phyloP scores from a whole-genome alignment of 2,888 invertebrate species.

The Dasysyrphus albostriatus region DNA sequence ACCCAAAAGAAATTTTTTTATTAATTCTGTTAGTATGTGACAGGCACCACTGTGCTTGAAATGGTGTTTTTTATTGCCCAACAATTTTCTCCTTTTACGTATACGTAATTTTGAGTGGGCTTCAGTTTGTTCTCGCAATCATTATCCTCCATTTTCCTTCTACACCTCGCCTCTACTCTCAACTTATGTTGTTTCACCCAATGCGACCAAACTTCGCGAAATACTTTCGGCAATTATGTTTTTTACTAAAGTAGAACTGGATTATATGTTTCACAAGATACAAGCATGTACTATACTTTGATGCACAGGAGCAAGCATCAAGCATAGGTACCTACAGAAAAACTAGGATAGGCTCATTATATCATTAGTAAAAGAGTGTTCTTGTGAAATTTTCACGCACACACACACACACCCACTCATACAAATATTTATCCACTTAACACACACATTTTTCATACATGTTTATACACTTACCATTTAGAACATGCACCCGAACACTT shows the following conservation, averaged over 20 bases:
- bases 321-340: not conserved
- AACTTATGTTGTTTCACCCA: not conserved
- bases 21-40: not conserved
- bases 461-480: slow-evolving; percentile 88
- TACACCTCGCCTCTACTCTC: not conserved
- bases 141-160: slow-evolving; percentile 3
- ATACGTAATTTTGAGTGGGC: slow-evolving; percentile 27
- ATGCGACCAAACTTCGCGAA: slow-evolving; percentile 46
- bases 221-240: slow-evolving; percentile 71
- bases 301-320: not conserved
- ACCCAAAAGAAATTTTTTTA: not conserved
- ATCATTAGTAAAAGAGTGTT: slow-evolving; percentile 61
- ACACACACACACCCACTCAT: slow-evolving; percentile 6
- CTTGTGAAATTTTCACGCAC: slow-evolving; percentile 21
- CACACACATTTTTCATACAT: slow-evolving; percentile 44
- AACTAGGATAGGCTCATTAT: slow-evolving; percentile 65
- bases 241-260: slow-evolving; percentile 70
- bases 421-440: slow-evolving; percentile 27
- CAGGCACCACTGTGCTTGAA: slow-evolving; percentile 34
- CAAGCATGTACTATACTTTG: slow-evolving; percentile 1
- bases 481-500: slow-evolving; percentile 91
- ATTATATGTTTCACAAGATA: slow-evolving; percentile 69
- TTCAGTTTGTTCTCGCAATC: slow-evolving; percentile 34
- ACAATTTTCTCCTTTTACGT: slow-evolving; percentile 13
- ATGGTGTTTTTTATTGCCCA: slow-evolving; percentile 57